Conservation (phyloP, 2,113 vertebrate genomes). For the Leptosomus discolor region DNA sequence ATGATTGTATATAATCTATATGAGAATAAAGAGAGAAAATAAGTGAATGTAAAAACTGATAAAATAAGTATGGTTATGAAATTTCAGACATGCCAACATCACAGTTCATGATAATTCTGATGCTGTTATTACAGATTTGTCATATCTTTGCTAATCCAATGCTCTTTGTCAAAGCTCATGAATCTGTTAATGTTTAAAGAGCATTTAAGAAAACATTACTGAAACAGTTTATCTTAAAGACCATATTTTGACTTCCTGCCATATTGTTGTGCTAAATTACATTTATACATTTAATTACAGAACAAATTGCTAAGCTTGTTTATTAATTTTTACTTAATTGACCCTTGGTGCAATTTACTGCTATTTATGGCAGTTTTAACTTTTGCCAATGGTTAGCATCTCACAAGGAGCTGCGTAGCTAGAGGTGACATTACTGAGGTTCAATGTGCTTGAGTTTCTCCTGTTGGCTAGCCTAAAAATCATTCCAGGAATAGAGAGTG, state of each 20-base stretch:
- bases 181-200: conserved; percentile 4
- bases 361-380: not conserved
- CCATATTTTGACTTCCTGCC: not conserved
- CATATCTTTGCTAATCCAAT: not conserved
- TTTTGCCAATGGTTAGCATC: not conserved
- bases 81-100: not conserved
- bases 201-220: not conserved
- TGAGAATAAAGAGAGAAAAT: not conserved
- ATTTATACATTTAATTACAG: not conserved
- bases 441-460: not conserved
- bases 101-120: not conserved
- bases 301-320: not conserved
- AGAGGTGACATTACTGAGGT: not conserved
- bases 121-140: not conserved
- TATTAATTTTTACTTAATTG: not conserved
- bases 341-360: not conserved
- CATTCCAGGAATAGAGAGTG: not conserved
- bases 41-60: not conserved
- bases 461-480: not conserved
- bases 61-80: not conserved
- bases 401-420: rapidly evolving
- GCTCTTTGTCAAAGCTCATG: not conserved
- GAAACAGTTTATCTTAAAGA: not conserved
- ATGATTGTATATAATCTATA: not conserved
- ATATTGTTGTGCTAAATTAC: not conserved